Conservation (phyloP, 2,888 invertebrate species). For the Meghimatium bilineatum region DNA sequence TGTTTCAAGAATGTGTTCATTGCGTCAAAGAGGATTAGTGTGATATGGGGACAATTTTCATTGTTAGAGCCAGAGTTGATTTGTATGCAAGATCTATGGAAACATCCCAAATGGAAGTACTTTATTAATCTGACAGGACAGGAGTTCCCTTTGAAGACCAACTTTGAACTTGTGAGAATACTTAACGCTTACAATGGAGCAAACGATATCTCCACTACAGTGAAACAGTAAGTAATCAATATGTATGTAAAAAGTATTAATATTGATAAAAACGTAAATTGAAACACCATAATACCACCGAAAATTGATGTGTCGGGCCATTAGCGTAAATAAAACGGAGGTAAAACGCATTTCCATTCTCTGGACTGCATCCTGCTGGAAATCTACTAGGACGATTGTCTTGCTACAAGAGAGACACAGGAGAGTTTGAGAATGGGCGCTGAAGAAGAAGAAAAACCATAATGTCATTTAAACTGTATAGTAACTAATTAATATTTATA, state of each 20-base stretch:
- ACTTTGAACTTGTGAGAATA: slow-evolving; percentile 69
- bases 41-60: slow-evolving; percentile 13
- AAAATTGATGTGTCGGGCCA: no score
- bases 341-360: no score
- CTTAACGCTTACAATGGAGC: slow-evolving; percentile 67
- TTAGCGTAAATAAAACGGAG: no score
- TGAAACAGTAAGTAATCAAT: slow-evolving; percentile 18
- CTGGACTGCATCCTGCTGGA: no score
- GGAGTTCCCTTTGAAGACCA: slow-evolving; percentile 59
- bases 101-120: slow-evolving; percentile 24
- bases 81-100: slow-evolving; percentile 37
- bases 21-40: not conserved
- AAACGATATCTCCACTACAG: slow-evolving; percentile 60
- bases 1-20: slow-evolving; percentile 29
- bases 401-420: no score
- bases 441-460: no score
- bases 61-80: slow-evolving; percentile 33
- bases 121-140: slow-evolving; percentile 23
- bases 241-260: not conserved
- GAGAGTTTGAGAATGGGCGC: no score
- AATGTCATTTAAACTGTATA: no score
- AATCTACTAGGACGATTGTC: no score
- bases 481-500: no score
- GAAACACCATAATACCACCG: no score
- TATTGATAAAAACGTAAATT: no score